Percentiles rank a stretch among this genome's conserved stretches.
Conservation (phyloP, 2,797 vertebrate species). For the Dicrostonyx torquatus region DNA sequence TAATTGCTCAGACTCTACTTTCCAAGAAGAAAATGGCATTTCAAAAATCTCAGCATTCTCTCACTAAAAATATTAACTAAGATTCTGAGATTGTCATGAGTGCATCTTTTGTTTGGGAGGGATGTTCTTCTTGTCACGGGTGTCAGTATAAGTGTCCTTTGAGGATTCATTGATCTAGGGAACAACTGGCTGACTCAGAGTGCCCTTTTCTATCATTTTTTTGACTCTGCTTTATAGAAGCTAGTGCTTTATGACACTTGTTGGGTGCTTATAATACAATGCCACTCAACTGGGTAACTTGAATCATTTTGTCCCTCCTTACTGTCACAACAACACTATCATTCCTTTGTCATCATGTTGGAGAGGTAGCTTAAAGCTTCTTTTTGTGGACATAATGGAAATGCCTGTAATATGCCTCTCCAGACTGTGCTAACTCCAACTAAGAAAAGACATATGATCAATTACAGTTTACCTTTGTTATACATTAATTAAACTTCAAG, state of each 20-base stretch:
- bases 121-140: not conserved
- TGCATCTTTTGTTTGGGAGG: not conserved
- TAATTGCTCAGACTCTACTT: not conserved
- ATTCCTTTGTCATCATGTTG: conserved; percentile 11
- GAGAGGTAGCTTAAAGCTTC: not conserved
- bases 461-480: conserved; percentile 47
- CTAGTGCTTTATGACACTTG: not conserved
- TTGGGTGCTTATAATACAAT: conserved; percentile 19
- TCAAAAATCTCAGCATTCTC: conserved; percentile 1
- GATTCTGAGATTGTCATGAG: not conserved
- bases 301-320: not conserved
- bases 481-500: not conserved
- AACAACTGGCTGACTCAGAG: not conserved
- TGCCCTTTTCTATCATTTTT: not conserved
- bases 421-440: not conserved
- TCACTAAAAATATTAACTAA: conserved; percentile 1
- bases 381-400: conserved; percentile 24
- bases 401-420: not conserved
- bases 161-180: not conserved
- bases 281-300: not conserved
- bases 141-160: not conserved
- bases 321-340: not conserved
- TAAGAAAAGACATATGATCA: not conserved
- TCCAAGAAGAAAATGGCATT: conserved; percentile 15
- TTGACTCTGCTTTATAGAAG: not conserved